Evolutionary conservation across 2,797 vertebrate genomes (phyloP).

Genomic region (Typhlichthys eigenmanni): DNA sequence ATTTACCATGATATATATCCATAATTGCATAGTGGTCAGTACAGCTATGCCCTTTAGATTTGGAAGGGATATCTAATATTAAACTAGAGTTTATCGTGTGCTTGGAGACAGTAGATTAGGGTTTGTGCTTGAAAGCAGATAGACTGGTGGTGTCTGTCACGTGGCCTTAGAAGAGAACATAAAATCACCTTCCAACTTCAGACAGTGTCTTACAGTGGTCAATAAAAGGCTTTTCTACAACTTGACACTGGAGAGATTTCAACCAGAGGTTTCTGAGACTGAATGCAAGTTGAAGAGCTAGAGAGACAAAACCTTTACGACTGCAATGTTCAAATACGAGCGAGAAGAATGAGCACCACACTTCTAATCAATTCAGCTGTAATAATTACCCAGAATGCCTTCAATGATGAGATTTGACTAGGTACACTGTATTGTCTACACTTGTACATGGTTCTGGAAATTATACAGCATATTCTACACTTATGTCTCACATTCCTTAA

Average conservation of each 20-base stretch:
- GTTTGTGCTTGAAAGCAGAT: conserved; percentile 42
- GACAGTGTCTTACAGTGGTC: conserved; percentile 56
- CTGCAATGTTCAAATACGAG: conserved; percentile 12
- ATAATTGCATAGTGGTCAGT: conserved; percentile 43
- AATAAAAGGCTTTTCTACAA: conserved; percentile 41
- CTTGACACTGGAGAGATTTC: conserved; percentile 40
- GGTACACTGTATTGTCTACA: conserved; percentile 18
- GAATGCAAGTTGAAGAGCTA: conserved; percentile 7
- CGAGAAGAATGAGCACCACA: conserved; percentile 19
- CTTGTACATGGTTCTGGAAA: conserved; percentile 1
- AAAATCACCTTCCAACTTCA: conserved; percentile 61
- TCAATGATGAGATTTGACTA: conserved; percentile 50
- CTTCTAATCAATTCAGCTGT: conserved; percentile 39
- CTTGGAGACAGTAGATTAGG: conserved; percentile 59
- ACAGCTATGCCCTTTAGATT: conserved; percentile 46
- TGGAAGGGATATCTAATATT: conserved; percentile 48
- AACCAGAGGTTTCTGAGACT: conserved; percentile 22
- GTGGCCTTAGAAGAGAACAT: conserved; percentile 52
- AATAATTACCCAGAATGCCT: conserved; percentile 36
- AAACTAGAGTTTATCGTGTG: conserved; percentile 51
- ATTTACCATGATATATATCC: conserved; percentile 16
- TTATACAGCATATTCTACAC: conserved; percentile 25
- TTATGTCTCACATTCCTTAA: conserved; percentile 45
- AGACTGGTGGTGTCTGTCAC: conserved; percentile 50
- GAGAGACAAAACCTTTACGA: conserved; percentile 12